phyloP scores from a whole-genome alignment of 2,888 invertebrate genomes.

The Tipula unca region DNA sequence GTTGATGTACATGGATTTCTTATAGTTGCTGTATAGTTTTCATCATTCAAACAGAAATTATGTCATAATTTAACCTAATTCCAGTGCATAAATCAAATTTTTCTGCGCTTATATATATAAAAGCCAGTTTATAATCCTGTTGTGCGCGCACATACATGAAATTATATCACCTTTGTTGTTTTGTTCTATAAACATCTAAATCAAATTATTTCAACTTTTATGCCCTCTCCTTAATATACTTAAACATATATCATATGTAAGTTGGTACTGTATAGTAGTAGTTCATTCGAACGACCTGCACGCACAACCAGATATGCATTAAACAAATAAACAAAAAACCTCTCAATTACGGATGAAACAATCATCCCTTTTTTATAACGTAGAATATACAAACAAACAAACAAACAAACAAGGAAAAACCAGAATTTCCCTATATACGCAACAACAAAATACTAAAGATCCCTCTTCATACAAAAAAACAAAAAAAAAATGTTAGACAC shows the following conservation, averaged over 20 bases:
- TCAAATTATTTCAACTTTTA: background rate
- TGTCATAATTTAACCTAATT: background rate
- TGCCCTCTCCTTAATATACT: background rate
- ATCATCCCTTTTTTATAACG: background rate
- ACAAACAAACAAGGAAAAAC: background rate
- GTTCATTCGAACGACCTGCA: background rate
- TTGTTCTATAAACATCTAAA: background rate
- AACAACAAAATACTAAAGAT: background rate
- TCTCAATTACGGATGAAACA: background rate
- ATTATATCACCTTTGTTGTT: background rate
- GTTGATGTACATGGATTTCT: background rate
- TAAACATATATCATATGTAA: background rate
- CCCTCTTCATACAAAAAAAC: background rate
- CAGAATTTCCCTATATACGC: background rate
- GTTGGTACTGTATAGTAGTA: background rate
- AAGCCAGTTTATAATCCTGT: background rate
- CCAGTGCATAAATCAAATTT: background rate
- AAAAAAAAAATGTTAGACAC: background rate
- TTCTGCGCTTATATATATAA: too few relatives aligned
- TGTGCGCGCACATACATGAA: background rate
- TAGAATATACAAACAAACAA: background rate
- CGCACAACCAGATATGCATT: background rate
- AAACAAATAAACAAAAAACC: slow-evolving; percentile 14
- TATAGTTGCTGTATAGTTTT: background rate
- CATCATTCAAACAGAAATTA: background rate